A percentile compares a stretch with the other conserved stretches of the same genome.
Conservation (phyloP, 2,797 vertebrate species). For the Pseudochirops cupreus region DNA sequence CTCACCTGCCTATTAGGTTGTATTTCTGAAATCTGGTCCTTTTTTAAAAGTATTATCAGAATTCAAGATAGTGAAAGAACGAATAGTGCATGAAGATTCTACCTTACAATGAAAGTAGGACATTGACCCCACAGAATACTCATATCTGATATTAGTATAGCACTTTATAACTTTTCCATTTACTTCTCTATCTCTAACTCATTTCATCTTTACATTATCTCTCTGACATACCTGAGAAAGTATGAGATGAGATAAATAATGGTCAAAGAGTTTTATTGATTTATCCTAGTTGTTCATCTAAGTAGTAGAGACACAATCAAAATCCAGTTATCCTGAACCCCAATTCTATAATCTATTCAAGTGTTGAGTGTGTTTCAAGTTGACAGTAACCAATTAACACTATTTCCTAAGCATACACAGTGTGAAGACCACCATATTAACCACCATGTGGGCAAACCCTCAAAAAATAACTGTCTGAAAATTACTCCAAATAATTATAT, state of each 20-base stretch:
- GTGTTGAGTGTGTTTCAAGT: background rate
- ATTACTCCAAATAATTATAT: background rate
- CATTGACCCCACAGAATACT: background rate
- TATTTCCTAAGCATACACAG: no score
- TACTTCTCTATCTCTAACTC: background rate
- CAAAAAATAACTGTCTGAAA: background rate
- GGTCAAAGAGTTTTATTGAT: background rate
- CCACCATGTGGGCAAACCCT: background rate
- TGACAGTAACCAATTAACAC: background rate
- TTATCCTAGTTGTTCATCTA: no score
- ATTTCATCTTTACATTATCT: background rate
- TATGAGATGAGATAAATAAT: background rate
- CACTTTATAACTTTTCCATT: background rate
- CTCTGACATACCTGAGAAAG: background rate
- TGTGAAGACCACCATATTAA: background rate
- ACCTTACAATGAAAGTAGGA: background rate
- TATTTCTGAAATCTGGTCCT: background rate
- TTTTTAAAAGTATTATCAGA: background rate
- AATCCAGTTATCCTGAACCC: no score
- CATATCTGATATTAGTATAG: background rate
- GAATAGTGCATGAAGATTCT: background rate
- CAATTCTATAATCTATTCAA: no score
- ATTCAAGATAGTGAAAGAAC: background rate
- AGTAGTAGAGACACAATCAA: no score
- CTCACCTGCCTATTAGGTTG: background rate